Evolutionary conservation across 2,797 vertebrate genomes (phyloP).

Genomic region (Oceanodroma leucorhoa): DNA sequence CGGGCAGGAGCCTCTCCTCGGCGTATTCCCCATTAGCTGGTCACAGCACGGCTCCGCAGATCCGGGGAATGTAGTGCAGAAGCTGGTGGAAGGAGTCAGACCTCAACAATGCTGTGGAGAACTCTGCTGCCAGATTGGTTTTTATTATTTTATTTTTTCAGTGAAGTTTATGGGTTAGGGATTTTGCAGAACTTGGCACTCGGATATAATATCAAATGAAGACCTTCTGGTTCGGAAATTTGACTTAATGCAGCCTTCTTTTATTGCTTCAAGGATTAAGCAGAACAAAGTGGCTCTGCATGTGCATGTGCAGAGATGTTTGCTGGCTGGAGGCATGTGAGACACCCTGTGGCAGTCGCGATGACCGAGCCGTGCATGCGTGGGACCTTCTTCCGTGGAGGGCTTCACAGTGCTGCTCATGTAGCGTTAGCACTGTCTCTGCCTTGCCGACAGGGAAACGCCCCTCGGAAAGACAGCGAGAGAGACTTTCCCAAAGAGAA

Average conservation of each 20-base stretch:
- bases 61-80: background rate
- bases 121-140: constrained; percentile 28
- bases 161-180: constrained; percentile 38
- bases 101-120: constrained; percentile 36
- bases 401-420: background rate
- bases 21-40: accelerated
- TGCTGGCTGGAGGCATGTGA: background rate
- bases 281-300: constrained; percentile 50
- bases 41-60: background rate
- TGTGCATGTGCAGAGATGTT: background rate
- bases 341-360: background rate
- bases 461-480: accelerated
- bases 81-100: constrained; percentile 36
- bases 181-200: constrained; percentile 62
- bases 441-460: background rate
- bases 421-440: accelerated
- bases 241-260: constrained; percentile 41
- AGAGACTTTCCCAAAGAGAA: background rate
- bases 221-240: constrained; percentile 66
- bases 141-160: constrained; percentile 44
- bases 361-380: accelerated
- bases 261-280: constrained; percentile 45
- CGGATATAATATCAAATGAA: constrained; percentile 38
- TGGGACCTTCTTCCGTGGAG: background rate
- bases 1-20: background rate